Evolutionary conservation across 2,888 invertebrate species (phyloP).

Genomic region (Cyclophora albipunctata): DNA sequence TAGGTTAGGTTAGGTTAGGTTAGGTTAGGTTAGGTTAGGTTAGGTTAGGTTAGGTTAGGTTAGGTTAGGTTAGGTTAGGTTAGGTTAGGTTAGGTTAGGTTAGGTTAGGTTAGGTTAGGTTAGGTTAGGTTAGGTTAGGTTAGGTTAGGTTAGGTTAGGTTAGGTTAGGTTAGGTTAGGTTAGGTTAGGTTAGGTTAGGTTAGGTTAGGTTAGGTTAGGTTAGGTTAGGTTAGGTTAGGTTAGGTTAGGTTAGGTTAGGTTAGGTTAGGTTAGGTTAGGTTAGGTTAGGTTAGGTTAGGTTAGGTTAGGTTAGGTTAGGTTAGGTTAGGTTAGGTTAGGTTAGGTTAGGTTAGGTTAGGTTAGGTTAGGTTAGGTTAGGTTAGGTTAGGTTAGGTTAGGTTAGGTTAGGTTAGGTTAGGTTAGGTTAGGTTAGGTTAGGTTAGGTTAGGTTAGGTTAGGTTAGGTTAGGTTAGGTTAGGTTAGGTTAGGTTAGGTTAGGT

Average conservation of each 20-base stretch:
- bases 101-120: conserved; percentile 2
- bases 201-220: conserved; percentile 2
- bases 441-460: conserved; percentile 4
- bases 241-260: conserved; percentile 2
- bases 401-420: conserved; percentile 7
- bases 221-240: conserved; percentile 2
- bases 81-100: conserved; percentile 2
- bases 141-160: conserved; percentile 2
- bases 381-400: conserved; percentile 6
- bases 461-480: conserved; percentile 2
- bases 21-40: conserved; percentile 2
- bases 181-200: conserved; percentile 2
- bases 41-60: conserved; percentile 2
- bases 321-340: conserved; percentile 2
- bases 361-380: conserved; percentile 3
- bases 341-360: conserved; percentile 2
- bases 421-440: conserved; percentile 7
- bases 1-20: conserved; percentile 2
- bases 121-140: conserved; percentile 2
- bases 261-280: conserved; percentile 2
- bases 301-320: conserved; percentile 2
- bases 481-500: conserved; percentile 2
- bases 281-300: conserved; percentile 2
- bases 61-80: conserved; percentile 2
- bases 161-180: conserved; percentile 2